Evolutionary conservation across 2,113 vertebrate genomes (phyloP).

Genomic region (Orthonyx spaldingii): DNA sequence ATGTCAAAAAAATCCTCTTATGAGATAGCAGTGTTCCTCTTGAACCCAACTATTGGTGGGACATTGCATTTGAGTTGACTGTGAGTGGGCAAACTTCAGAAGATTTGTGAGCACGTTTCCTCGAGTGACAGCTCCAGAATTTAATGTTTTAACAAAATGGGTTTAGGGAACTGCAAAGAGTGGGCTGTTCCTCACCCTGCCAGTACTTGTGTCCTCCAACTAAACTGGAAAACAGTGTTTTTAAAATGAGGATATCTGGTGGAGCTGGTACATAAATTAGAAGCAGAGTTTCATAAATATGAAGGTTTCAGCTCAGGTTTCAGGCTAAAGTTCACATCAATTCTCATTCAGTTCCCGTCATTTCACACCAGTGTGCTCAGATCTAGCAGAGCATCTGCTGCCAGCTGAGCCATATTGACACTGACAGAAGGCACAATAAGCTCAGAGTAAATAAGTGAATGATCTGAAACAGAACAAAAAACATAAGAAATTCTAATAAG

Average conservation of each 20-base stretch:
- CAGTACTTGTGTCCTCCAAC: neutral
- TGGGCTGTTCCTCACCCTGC: neutral
- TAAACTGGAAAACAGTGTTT: neutral
- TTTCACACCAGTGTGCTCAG: slow-evolving; percentile 27
- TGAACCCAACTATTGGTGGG: neutral
- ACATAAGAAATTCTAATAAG: neutral
- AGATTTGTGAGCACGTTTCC: neutral
- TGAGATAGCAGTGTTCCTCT: neutral
- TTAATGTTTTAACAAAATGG: neutral
- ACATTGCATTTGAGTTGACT: neutral
- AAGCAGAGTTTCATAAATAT: neutral
- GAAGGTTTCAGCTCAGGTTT: neutral
- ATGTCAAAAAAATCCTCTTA: neutral
- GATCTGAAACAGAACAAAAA: slow-evolving; percentile 41
- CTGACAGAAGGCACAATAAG: slow-evolving; percentile 32
- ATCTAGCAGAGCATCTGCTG: slow-evolving; percentile 36
- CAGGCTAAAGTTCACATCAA: neutral
- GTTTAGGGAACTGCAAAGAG: neutral
- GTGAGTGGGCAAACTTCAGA: neutral
- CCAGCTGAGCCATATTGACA: slow-evolving; percentile 31
- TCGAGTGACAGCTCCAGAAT: neutral
- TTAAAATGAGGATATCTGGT: neutral
- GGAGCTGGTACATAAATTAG: neutral
- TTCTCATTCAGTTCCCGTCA: neutral
- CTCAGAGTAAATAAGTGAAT: slow-evolving; percentile 37